These are phyloP conservation scores for Echinometra lucunter DNA, from an alignment of 53 echinoderm and acorn worm species.

Conservation along the genomic window DNA sequence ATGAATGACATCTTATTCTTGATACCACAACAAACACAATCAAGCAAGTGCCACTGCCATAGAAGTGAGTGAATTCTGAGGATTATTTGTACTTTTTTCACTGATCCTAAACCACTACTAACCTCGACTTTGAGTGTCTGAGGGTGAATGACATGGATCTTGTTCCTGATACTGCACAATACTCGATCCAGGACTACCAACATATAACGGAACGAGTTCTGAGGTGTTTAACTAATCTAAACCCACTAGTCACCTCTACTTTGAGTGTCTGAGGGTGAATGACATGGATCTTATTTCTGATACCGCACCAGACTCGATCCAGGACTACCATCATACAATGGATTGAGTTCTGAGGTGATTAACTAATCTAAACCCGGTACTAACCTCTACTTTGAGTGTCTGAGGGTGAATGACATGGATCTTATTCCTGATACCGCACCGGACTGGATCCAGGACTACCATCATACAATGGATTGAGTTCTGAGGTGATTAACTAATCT, in stretches of 20 bases:
- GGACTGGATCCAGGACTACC: no score
- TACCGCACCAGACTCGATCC: slow-evolving; percentile 96
- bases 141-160: slow-evolving; percentile 96
- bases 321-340: slow-evolving; percentile 94
- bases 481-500: no score
- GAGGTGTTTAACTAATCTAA: slow-evolving; percentile 71
- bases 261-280: slow-evolving; percentile 95
- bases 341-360: slow-evolving; percentile 94
- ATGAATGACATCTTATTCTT: no score
- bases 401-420: no score
- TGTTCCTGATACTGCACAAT: slow-evolving; percentile 97
- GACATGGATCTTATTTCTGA: slow-evolving; percentile 97
- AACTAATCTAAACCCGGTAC: no score
- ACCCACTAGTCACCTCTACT: slow-evolving; percentile 86
- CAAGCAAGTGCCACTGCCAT: no score
- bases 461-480: no score
- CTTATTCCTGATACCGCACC: no score
- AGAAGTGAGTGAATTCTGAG: no score
- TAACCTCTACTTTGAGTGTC: no score
- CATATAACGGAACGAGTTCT: slow-evolving; percentile 96
- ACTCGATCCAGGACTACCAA: slow-evolving; percentile 86
- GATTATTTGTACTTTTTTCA: no score
- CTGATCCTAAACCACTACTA: neutral
- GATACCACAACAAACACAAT: no score
- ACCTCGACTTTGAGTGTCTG: slow-evolving; percentile 99